Base-by-base conservation (phyloP, 2,888 invertebrate species). In the Parnassius glacialis region DNA sequence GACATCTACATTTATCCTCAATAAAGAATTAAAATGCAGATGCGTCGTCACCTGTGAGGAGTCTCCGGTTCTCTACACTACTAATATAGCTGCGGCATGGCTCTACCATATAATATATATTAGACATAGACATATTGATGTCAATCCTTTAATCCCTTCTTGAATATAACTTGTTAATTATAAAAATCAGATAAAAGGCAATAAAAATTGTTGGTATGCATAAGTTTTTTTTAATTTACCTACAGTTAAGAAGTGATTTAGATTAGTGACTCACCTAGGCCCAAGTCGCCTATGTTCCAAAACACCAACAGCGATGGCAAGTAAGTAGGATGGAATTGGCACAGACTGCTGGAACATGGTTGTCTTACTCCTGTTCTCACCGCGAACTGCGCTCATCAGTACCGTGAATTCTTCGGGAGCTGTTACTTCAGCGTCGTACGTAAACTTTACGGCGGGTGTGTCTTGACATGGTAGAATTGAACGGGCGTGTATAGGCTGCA, bases 401-500 rank as follows among this genome's bases (percentile, higher is more conserved):
- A 96, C 96, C 0, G 95, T 95, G 69, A 97, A 92, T 65, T 95
- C 94, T 10, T 87, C 85, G 0, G 96, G 96, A 16, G 96, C 96
- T 1, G 93, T 92, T 57, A 98, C 81, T 80, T 92, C 83, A 9
- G 97, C 97, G 59, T 93, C 92, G 80, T 97, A 98, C 0, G 96
- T 95, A 70, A 95, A 94, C 87, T 99, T 99, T 0, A 98, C 96
- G 0, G 95, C 93, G 0, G 98, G 98, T 0, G 97, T 95, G 90
- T 98, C 97, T 90, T 98, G 98, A 76, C 98, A 98, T 0, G 98
- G 98, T 2, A 98, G 73, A 69, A 98, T 94, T 2, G 98, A 96
- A 52, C 98, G 93, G 0, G 97, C 97, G 87, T 97, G 97, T 69
- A 97, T 97, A 2, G 97, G 95, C 95, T 96, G 78, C 43, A n/a